Base-by-base conservation (phyloP, 2,888 invertebrate genomes). In the Nemotelus nigrinus region DNA sequence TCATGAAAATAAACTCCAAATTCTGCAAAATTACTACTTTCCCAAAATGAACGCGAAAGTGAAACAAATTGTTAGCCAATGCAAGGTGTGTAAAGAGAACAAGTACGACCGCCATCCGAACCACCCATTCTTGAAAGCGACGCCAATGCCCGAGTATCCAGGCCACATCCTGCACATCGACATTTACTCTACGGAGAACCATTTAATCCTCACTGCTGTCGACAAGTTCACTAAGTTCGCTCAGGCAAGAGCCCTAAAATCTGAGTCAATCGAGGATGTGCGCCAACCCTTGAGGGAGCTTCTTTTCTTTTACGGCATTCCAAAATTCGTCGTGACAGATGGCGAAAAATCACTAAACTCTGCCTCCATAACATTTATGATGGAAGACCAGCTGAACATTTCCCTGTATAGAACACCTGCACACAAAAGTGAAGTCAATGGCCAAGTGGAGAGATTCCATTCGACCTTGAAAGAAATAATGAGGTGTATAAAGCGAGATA, bases 141-240 rank as follows among this genome's bases (percentile, higher is more conserved):
- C 76, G n/a, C 67, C 65, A 7, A 65, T 76, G 41, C 65, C 65
- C 2, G 67, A 65, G 44, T 71, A 78, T 47, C 78, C 78, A 3
- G 57, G 67, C 4, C 68, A 78, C 5, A 58, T 55, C n/a, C 8
- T 78, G 7, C 78, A 75, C 63, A 68, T 76, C 5, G 70, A 78
- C 45, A 78, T 76, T 8, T 76, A 45, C 44, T 65, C 10, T 3
- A 79, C 76, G 8, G 71, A 80, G 76, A 78, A 63, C 44, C n/a
- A 76, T 6, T 43, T 78, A 7, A 77, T 78, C 2, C 60, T 80
- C 0, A 79, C 81, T 2, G 79, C 80, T 41, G 48, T 80, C 4
- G 78, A 80, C 41, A 80, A 78, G 65, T 79, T 80, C 39, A 75
- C 79, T 2, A 79, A 79, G 53, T 79, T 78, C 50, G 79, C 77